Conservation (phyloP, 1,140 invertebrate genomes). For the Adelges cooleyi region DNA sequence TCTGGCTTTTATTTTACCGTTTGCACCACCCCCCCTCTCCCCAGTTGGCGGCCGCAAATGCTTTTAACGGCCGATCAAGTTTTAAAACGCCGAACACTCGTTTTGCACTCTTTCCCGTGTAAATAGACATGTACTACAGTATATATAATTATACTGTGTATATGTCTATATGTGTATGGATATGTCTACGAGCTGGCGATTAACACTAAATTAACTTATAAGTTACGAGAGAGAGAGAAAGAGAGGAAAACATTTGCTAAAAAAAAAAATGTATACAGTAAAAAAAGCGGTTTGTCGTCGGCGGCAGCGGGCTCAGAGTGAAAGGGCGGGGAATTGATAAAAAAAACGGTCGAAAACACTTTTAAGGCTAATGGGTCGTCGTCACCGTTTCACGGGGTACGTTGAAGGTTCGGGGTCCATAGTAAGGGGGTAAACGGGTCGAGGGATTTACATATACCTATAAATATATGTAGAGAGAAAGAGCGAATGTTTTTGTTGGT, state of each 20-base stretch:
- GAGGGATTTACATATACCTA: too few species aligned
- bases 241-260: background rate
- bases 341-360: slow-evolving; percentile 11
- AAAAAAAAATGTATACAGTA: slow-evolving; percentile 7
- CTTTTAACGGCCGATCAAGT: slow-evolving; percentile 17
- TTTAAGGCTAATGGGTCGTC: slow-evolving; percentile 24
- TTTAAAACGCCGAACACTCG: background rate
- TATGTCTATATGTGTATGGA: too few species aligned
- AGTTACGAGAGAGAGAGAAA: background rate
- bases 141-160: too few species aligned
- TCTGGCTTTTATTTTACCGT: background rate
- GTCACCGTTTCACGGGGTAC: too few species aligned
- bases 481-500: slow-evolving; percentile 25
- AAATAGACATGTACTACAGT: too few species aligned
- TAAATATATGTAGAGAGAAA: too few species aligned
- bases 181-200: background rate
- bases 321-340: slow-evolving; percentile 1
- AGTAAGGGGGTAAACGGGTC: too few species aligned
- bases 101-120: too few species aligned
- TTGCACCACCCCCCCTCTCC: too few species aligned
- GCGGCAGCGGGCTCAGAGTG: background rate
- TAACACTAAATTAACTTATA: slow-evolving; percentile 15
- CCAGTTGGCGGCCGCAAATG: too few species aligned
- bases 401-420: too few species aligned
- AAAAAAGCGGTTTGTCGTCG: slow-evolving; percentile 14